Percentiles rank a stretch among this genome's conserved stretches.
phyloP scores from a whole-genome alignment of 2,797 vertebrate species.

The Otolemur crassicaudatus region DNA sequence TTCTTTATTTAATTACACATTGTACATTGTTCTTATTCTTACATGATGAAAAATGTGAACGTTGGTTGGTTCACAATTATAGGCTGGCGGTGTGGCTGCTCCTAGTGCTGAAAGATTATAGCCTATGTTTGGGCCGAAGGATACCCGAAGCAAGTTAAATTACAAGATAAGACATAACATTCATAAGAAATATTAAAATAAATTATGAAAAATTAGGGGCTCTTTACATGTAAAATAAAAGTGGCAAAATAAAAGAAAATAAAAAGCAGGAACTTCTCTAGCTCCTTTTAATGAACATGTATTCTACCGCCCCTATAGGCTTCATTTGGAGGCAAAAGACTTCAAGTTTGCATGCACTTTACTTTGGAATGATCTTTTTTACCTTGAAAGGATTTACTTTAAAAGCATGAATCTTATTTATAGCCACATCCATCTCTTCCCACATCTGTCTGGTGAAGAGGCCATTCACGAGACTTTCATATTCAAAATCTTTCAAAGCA shows the following conservation, averaged over 20 bases:
- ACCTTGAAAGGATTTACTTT: background rate
- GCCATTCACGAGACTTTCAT: background rate
- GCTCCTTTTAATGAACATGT: background rate
- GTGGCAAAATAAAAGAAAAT: conserved; percentile 27
- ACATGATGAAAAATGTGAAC: background rate
- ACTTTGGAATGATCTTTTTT: conserved; percentile 44
- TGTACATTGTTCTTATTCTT: background rate
- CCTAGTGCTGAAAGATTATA: background rate
- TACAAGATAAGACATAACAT: background rate
- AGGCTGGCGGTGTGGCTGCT: background rate
- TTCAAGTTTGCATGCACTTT: conserved; percentile 47
- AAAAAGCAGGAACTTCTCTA: background rate
- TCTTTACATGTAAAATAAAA: conserved; percentile 38
- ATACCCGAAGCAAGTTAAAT: conserved; percentile 11
- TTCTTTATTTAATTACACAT: conserved; percentile 8
- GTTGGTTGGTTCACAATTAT: background rate
- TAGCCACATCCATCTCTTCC: conserved; percentile 24
- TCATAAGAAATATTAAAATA: conserved; percentile 29
- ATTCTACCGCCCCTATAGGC: conserved; percentile 13
- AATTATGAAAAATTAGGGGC: background rate
- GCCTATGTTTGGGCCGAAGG: background rate
- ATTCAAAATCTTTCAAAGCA: conserved; percentile 46
- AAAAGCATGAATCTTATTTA: background rate
- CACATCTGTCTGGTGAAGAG: conserved; percentile 12
- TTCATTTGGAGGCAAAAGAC: conserved; percentile 5